These are phyloP conservation scores for Furcula furcula DNA, from an alignment of 2,888 invertebrate genomes.

Conservation along the genomic window DNA sequence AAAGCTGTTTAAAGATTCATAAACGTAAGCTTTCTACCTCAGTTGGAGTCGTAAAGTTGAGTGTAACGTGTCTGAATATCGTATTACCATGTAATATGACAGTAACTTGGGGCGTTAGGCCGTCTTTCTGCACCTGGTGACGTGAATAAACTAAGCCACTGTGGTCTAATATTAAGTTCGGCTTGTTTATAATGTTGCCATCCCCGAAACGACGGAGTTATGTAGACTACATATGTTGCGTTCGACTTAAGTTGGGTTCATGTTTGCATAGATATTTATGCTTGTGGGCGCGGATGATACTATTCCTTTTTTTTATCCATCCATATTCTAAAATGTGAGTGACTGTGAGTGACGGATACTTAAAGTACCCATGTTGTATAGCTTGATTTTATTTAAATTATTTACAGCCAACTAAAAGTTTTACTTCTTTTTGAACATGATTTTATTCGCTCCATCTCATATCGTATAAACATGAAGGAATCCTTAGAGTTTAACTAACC, in stretches of 20 bases:
- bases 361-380: no score
- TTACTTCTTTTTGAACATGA: no score
- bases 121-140: slow-evolving; percentile 71
- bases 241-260: slow-evolving; percentile 37
- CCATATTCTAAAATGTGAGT: no score
- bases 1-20: slow-evolving; percentile 76
- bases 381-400: no score
- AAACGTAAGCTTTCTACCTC: slow-evolving; percentile 67
- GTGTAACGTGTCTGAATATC: slow-evolving; percentile 69
- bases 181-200: slow-evolving; percentile 52
- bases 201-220: slow-evolving; percentile 19
- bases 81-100: slow-evolving; percentile 60
- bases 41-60: slow-evolving; percentile 71
- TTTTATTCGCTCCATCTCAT: no score
- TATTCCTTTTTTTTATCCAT: no score
- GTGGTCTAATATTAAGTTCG: slow-evolving; percentile 68
- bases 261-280: slow-evolving; percentile 27
- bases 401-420: no score
- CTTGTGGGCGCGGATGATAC: slow-evolving; percentile 23
- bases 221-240: slow-evolving; percentile 36
- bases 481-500: no score
- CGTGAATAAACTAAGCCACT: slow-evolving; percentile 62
- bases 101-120: slow-evolving; percentile 64
- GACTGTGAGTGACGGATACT: no score
- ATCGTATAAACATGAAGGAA: no score